Conservation (phyloP, 2,888 invertebrate species). For the Pandemis corylana region DNA sequence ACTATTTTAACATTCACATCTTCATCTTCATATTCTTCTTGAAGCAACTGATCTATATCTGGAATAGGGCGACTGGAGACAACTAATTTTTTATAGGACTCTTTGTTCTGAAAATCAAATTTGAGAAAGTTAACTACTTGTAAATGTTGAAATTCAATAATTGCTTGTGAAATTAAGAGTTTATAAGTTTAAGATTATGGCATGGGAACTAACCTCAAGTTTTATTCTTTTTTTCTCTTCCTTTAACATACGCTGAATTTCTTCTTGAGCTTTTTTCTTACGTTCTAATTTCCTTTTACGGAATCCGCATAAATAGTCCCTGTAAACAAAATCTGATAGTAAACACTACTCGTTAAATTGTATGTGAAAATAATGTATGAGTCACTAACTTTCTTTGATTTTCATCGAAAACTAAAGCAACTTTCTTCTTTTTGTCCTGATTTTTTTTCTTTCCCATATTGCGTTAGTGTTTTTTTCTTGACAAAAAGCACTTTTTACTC, state of each 20-base stretch:
- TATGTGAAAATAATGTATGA: neutral
- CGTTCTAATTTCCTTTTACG: conserved; percentile 92
- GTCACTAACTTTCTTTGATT: conserved; percentile 70
- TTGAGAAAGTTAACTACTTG: neutral
- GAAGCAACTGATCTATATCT: conserved; percentile 87
- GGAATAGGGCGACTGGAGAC: conserved; percentile 89
- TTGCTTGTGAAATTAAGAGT: neutral
- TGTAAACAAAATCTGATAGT: conserved; percentile 63
- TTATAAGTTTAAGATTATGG: neutral
- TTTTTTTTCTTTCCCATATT: conserved; percentile 72
- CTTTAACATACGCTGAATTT: conserved; percentile 88
- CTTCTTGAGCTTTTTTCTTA: conserved; percentile 89
- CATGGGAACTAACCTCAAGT: conserved; percentile 84
- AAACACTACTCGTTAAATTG: neutral
- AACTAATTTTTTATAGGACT: conserved; percentile 89
- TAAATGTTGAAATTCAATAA: neutral
- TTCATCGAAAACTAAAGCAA: conserved; percentile 76
- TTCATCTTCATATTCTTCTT: conserved; percentile 90
- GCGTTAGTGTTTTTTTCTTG: neutral
- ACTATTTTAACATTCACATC: conserved; percentile 92
- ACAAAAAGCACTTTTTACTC: neutral
- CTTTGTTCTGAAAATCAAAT: conserved; percentile 80
- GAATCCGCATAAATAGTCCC: conserved; percentile 92
- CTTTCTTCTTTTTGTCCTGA: conserved; percentile 68
- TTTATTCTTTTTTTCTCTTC: conserved; percentile 91